Evolutionary conservation across 2,888 invertebrate genomes (phyloP), one percentile per base, ranked within the genome.

Genomic region (Malachius bipustulatus): DNA sequence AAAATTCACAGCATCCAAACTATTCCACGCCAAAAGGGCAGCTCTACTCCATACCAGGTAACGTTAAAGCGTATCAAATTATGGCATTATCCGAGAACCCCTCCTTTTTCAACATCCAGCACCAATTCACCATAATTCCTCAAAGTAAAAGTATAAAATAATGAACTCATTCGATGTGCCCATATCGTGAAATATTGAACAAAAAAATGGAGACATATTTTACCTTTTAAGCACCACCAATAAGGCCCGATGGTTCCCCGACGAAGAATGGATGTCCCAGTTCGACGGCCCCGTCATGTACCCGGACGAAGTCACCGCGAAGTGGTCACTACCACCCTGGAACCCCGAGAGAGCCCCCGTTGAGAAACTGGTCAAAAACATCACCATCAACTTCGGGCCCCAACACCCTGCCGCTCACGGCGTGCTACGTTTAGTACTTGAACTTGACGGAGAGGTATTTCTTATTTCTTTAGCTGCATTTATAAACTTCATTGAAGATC

Each of bases 331-430:
- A 32, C 73, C 74, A 4, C 77, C 81, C 8, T 77, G 75, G 61
- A 76, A 77, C 50, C 67, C 70, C 39, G 62, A 71, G 30, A 55
- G 73, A 2, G 50, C 69, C 0, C 77, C 77, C 0, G 62, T 73
- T 0, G 90, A 91, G 56, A 85, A 81, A 57, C 70, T 74, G 3
- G 80, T 96, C 0, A 79, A 82, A 49, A 97, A 94, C 63, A 69
- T 93, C 46, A 74, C 71, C 3, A 50, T 93, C 1, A 93, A 93
- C 61, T 93, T 93, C 63, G 91, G 91, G 0, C 91, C 93, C 1
- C 89, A 90, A 56, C 91, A 93, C 71, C 91, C 91, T 2, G 91
- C 91, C 27, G 91, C 91, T 55, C 91, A 93, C 57, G 91, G 91
- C 47, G 91, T 93, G 34, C 63, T 93, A 34, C 74, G 91, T 39